Conservation (phyloP, 2,888 invertebrate genomes). For the Steromphala cineraria region DNA sequence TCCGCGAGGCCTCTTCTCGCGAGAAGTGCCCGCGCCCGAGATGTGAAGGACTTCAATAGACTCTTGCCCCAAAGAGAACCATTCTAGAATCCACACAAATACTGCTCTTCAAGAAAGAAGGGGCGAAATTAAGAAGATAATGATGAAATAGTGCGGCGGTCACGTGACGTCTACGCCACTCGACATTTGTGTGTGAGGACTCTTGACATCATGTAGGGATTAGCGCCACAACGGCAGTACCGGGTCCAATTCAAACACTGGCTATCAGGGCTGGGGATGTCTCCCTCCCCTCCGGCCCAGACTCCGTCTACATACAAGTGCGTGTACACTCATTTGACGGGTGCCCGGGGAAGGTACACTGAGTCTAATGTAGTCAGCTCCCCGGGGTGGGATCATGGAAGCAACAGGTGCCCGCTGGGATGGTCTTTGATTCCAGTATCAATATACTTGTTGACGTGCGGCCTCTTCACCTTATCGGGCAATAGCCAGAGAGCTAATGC, state of each 20-base stretch:
- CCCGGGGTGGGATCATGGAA: no score
- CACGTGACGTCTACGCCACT: slow-evolving; percentile 34
- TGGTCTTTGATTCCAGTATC: no score
- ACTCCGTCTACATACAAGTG: neutral
- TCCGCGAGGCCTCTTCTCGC: slow-evolving; percentile 6
- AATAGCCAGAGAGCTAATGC: no score
- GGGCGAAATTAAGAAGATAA: slow-evolving; percentile 36
- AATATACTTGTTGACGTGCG: no score
- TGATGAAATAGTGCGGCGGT: slow-evolving; percentile 34
- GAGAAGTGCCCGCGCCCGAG: slow-evolving; percentile 4
- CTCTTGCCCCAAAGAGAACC: slow-evolving; percentile 21
- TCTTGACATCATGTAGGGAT: slow-evolving; percentile 12
- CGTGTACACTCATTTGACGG: neutral
- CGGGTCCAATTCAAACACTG: neutral
- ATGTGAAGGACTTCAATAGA: slow-evolving; percentile 18
- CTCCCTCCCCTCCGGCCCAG: neutral
- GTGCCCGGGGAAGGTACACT: neutral
- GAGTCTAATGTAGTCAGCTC: no score
- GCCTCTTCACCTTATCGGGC: no score
- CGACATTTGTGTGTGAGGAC: slow-evolving; percentile 26
- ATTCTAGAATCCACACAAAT: slow-evolving; percentile 29
- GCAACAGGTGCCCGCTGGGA: no score
- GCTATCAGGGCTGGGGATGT: neutral
- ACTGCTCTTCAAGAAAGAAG: slow-evolving; percentile 28
- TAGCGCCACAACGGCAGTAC: neutral